phyloP scores from a whole-genome alignment of 2,113 vertebrate genomes.

The Otocyon megalotis region DNA sequence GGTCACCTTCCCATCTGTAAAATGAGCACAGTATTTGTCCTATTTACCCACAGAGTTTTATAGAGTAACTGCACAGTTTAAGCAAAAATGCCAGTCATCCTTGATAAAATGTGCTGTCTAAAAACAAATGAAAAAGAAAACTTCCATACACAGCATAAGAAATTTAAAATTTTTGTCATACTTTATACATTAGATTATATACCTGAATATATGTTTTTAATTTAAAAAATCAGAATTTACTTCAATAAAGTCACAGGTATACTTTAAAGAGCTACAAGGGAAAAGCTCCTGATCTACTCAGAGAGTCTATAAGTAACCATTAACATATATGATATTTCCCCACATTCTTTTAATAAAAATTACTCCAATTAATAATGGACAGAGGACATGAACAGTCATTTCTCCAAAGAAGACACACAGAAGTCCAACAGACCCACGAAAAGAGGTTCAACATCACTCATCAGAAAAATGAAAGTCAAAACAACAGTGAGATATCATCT shows the following conservation, averaged over 20 bases:
- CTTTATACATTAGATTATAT: background rate
- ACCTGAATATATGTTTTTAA: background rate
- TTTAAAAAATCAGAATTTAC: background rate
- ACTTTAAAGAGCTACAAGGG: background rate
- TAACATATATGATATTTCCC: background rate
- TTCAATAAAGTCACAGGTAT: background rate
- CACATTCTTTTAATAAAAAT: background rate
- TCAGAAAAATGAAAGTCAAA: background rate
- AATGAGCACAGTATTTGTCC: background rate
- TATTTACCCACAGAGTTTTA: background rate
- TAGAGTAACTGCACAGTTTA: background rate
- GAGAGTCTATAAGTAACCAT: background rate
- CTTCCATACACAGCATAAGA: background rate
- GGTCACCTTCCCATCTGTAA: background rate
- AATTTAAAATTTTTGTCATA: background rate
- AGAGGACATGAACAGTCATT: background rate
- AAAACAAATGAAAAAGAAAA: background rate
- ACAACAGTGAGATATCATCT: background rate
- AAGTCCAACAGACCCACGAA: background rate
- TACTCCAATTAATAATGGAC: background rate
- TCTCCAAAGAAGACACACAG: background rate
- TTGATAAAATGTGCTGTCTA: background rate
- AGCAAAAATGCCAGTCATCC: background rate
- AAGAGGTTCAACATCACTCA: background rate
- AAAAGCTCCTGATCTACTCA: background rate